Evolutionary conservation across 2,797 vertebrate genomes (phyloP).

Genomic region (Borostomias antarcticus): DNA sequence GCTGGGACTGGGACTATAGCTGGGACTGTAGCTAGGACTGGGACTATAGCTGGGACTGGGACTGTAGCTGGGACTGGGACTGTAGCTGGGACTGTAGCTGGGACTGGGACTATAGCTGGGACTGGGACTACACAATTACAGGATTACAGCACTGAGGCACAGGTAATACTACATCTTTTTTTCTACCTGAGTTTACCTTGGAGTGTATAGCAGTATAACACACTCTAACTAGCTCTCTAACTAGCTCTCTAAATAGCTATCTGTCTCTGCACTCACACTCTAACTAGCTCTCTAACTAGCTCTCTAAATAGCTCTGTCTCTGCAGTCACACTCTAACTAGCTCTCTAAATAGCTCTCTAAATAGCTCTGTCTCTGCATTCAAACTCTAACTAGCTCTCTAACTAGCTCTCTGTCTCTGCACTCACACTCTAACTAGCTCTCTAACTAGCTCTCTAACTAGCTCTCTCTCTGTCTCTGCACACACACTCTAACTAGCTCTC

Average conservation of each 20-base stretch:
- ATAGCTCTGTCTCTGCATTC: neutral
- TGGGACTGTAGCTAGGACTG: neutral
- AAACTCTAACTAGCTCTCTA: neutral
- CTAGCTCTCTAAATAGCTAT: too few relatives aligned
- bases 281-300: neutral
- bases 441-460: too few relatives aligned
- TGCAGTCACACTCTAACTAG: neutral
- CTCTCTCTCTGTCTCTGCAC: neutral
- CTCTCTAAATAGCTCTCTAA: neutral
- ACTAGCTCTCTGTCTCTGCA: neutral
- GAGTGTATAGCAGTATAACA: neutral
- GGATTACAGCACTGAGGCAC: neutral
- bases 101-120: too few relatives aligned
- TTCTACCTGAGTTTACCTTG: neutral
- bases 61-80: neutral
- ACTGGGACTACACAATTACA: neutral
- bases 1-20: neutral
- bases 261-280: neutral
- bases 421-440: neutral
- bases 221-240: too few relatives aligned
- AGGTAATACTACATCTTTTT: neutral
- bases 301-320: neutral
- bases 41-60: slow-evolving; percentile 10
- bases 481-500: neutral
- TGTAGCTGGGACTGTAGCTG: neutral